phyloP scores from a whole-genome alignment of 1,140 invertebrate genomes.

The Cotesia typhae region DNA sequence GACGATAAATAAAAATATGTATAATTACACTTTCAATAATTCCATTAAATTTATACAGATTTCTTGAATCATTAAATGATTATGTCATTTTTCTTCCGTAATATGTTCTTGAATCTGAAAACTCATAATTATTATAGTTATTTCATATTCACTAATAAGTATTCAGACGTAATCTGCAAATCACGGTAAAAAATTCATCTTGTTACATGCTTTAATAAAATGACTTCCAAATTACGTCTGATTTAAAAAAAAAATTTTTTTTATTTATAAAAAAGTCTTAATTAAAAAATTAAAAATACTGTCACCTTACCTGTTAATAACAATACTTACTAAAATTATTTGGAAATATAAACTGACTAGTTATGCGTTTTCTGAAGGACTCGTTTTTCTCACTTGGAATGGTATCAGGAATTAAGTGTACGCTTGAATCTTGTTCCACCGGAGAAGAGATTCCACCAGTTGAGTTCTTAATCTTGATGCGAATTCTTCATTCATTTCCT shows the following conservation, averaged over 20 bases:
- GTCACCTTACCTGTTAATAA: slow-evolving; percentile 38
- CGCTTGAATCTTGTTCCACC: slow-evolving; percentile 4
- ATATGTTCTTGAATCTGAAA: slow-evolving; percentile 47
- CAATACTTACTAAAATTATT: slow-evolving; percentile 36
- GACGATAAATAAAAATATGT: too few relatives aligned
- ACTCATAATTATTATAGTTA: slow-evolving; percentile 45
- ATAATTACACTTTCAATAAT: not conserved
- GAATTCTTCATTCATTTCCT: slow-evolving; percentile 52
- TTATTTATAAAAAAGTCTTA: slow-evolving; percentile 16
- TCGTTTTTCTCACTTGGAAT: slow-evolving; percentile 13
- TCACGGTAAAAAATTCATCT: not conserved
- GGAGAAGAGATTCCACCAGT: not conserved
- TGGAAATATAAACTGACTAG: slow-evolving; percentile 32
- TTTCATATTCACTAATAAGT: slow-evolving; percentile 25
- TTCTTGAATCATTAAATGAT: slow-evolving; percentile 1
- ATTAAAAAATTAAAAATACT: slow-evolving; percentile 7
- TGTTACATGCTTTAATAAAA: not conserved
- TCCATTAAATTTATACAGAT: not conserved
- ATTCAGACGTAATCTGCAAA: slow-evolving; percentile 7
- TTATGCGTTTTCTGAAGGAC: not conserved
- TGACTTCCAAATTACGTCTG: slow-evolving; percentile 10
- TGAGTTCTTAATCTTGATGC: slow-evolving; percentile 30
- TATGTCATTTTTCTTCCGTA: not conserved
- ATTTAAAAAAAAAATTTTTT: not conserved
- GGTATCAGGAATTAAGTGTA: not conserved